A percentile compares a stretch with the other conserved stretches of the same genome.
Conservation (phyloP, 2,113 vertebrate species). For the Chamaea fasciata region DNA sequence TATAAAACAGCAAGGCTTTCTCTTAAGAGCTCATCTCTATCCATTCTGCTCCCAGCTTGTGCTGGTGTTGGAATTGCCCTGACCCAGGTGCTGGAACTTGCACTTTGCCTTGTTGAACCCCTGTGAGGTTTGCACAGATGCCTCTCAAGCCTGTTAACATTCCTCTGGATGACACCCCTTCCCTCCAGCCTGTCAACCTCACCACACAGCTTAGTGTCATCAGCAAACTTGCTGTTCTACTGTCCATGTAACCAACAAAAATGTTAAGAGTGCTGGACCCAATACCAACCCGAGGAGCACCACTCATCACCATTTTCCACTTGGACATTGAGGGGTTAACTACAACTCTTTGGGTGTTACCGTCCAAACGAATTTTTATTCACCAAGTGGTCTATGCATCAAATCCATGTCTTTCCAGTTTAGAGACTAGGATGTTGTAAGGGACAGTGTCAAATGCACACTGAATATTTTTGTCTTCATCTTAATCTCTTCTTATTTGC, state of each 20-base stretch:
- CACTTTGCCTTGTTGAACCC: too few relatives aligned
- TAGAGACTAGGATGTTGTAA: not conserved
- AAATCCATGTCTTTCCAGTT: not conserved
- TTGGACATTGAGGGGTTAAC: not conserved
- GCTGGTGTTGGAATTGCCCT: not conserved
- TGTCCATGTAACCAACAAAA: not conserved
- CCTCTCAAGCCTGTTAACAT: not conserved
- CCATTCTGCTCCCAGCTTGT: not conserved
- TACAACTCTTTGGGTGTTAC: too few relatives aligned
- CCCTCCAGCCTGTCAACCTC: rapidly evolving
- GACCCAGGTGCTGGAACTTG: not conserved
- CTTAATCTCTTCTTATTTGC: not conserved
- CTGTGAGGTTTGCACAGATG: not conserved
- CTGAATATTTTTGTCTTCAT: not conserved
- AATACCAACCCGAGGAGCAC: not conserved
- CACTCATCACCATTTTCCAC: rapidly evolving
- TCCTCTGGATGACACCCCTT: not conserved
- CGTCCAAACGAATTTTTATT: not conserved
- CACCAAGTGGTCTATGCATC: not conserved
- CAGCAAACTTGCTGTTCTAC: not conserved
- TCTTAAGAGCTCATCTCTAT: not conserved
- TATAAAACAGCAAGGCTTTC: not conserved
- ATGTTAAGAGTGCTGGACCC: rapidly evolving
- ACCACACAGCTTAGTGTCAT: not conserved
- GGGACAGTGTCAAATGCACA: not conserved